A percentile compares a stretch with the other conserved stretches of the same genome.
Conservation (phyloP, 2,797 vertebrate genomes). For the Pangasius sanitwongsei region DNA sequence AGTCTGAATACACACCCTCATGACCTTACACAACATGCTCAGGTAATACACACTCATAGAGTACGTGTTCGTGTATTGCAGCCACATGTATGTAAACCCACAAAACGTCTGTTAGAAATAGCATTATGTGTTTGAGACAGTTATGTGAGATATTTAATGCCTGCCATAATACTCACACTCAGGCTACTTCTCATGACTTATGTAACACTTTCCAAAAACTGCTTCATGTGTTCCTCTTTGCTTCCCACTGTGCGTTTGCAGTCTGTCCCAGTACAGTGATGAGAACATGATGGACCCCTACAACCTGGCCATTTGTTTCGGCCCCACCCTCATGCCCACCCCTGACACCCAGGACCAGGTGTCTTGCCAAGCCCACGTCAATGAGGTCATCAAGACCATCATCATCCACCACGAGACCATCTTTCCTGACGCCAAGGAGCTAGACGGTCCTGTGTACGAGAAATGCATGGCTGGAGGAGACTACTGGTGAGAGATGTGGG, state of each 20-base stretch:
- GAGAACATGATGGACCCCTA: conserved; percentile 99
- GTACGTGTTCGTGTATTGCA: not conserved
- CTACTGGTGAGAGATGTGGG: conserved; percentile 85
- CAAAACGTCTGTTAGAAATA: not conserved
- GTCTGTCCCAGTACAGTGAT: conserved; percentile 96
- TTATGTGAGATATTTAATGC: not conserved
- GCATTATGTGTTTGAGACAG: not conserved
- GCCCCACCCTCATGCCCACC: conserved; percentile 97
- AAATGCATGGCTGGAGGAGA: conserved; percentile 98
- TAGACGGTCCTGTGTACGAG: conserved; percentile 95
- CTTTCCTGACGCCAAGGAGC: conserved; percentile 93
- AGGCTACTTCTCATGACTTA: not conserved
- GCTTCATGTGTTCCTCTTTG: conserved; percentile 5
- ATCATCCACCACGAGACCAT: conserved; percentile 96
- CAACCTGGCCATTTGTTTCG: conserved; percentile 98
- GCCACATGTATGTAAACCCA: not conserved
- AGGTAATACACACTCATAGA: not conserved
- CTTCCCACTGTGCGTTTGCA: conserved; percentile 58
- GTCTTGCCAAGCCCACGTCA: conserved; percentile 96
- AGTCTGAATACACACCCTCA: conserved; percentile 67
- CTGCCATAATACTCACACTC: not conserved
- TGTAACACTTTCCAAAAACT: not conserved
- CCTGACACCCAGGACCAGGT: conserved; percentile 96
- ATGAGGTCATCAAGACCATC: conserved; percentile 97
- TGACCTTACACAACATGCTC: not conserved